Evolutionary conservation across 1,140 invertebrate genomes (phyloP).

Genomic region (Bradysia coprophila): DNA sequence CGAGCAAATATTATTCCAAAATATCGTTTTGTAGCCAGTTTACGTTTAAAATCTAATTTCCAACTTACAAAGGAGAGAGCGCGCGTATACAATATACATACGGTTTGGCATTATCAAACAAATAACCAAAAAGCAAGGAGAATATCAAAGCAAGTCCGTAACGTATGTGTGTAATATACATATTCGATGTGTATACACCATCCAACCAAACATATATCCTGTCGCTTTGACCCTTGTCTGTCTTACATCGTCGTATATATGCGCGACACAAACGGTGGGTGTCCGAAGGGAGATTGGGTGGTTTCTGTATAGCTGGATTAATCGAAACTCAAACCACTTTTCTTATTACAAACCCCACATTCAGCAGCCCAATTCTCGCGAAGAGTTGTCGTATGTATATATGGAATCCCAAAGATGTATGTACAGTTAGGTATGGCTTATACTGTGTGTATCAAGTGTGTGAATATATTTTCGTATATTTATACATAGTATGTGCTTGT

Average conservation of each 20-base stretch:
- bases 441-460: not conserved
- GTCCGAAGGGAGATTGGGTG: not conserved
- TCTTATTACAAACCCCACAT: not conserved
- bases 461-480: not conserved
- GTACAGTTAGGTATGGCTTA: not conserved
- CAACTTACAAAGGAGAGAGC: not conserved
- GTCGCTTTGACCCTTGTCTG: not conserved
- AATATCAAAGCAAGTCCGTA: not conserved
- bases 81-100: not conserved
- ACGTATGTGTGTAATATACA: no score
- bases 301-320: not conserved
- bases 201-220: not conserved
- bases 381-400: not conserved
- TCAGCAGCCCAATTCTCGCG: not conserved
- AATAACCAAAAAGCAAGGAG: not conserved
- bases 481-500: not conserved
- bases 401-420: not conserved
- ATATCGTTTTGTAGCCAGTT: no score
- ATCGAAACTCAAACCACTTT: not conserved
- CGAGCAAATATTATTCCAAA: no score
- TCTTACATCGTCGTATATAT: not conserved
- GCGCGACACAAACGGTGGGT: not conserved
- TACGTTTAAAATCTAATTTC: not conserved
- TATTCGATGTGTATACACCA: no score
- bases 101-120: not conserved